These are phyloP conservation scores for Pseudococcus longispinus DNA, from an alignment of 2,888 invertebrate species.

Conservation along the genomic window DNA sequence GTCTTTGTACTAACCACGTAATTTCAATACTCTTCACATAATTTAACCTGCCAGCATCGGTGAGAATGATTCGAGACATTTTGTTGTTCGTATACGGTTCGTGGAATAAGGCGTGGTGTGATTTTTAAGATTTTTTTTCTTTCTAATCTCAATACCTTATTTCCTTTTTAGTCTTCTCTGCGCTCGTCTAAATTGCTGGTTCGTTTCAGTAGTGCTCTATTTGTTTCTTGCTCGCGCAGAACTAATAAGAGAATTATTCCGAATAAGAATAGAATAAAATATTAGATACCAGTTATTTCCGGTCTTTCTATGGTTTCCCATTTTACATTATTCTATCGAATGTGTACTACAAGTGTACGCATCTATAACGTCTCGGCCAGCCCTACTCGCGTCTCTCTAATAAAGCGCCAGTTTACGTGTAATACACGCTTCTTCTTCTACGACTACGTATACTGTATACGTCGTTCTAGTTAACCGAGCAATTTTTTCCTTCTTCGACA, in stretches of 20 bases:
- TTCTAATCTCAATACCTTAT: neutral
- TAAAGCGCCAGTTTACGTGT: conserved; percentile 17
- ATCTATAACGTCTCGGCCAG: neutral
- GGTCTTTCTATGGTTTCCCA: conserved; percentile 26
- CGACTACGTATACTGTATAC: neutral
- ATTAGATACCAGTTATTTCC: conserved; percentile 43
- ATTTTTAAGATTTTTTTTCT: neutral
- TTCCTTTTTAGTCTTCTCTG: neutral
- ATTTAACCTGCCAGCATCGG: neutral
- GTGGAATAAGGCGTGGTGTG: neutral
- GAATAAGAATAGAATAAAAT: conserved; percentile 37
- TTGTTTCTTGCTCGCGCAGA: conserved; percentile 38
- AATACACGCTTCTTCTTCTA: neutral
- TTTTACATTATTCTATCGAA: neutral
- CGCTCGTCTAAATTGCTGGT: neutral
- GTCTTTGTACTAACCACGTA: neutral
- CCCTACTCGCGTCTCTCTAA: neutral
- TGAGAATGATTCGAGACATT: neutral
- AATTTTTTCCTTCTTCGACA: neutral
- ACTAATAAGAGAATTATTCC: conserved; percentile 44
- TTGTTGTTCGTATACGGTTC: neutral
- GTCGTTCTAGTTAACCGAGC: conserved; percentile 18
- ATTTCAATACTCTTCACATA: neutral
- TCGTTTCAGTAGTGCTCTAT: conserved; percentile 18
- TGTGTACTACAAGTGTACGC: neutral